Base-by-base conservation (phyloP, 2,888 invertebrate species). In the Psylliodes chrysocephalus region DNA sequence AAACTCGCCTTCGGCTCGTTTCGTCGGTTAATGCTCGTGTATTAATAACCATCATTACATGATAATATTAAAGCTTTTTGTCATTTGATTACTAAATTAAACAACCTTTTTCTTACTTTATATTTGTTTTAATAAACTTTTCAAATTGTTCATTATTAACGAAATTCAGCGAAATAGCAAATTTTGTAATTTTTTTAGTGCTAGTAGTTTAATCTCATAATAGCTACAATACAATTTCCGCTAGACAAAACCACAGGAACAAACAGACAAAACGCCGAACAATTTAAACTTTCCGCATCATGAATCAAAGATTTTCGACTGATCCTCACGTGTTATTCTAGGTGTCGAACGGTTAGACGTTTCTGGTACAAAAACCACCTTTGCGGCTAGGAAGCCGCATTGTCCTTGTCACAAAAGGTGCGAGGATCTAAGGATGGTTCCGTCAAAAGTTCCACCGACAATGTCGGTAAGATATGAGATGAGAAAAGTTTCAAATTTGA, bases 241-340 rank as follows among this genome's bases (percentile, higher is more conserved):
- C 52, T 52, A 18, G 49, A 49, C 17, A 18, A 35, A 52, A 52
- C 52, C 30, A 19, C 19, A 18, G 14, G 19, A 19, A 52, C 18
- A 52, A 38, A 52, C 22, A 12, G 22, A 46, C n/a, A 22, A 33
- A 15, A 15, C 14, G 14, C 17, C 17, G 51, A 33, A 52, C 52
- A 35, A 68, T 74, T 73, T 69, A 69, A 66, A 70, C 68, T 74
- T 76, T 75, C 72, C 73, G 71, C 74, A 72, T 74, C 75, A 75
- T 75, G 75, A 75, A 77, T 61, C 71, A 63, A n/a, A 67, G 69
- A 59, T 54, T 72, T 71, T 68, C 63, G 67, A 44, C 64, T 63
- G 10, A 1, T 64, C n/a, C 66, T 73, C 72, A 70, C 74, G 68
- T 72, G 73, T 72, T 66, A 59, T 63, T 69, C 71, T 70, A 75